A percentile compares a stretch with the other conserved stretches of the same genome.
Evolutionary conservation across 2,797 vertebrate species (phyloP).

Genomic region (Gymnothorax javanicus): DNA sequence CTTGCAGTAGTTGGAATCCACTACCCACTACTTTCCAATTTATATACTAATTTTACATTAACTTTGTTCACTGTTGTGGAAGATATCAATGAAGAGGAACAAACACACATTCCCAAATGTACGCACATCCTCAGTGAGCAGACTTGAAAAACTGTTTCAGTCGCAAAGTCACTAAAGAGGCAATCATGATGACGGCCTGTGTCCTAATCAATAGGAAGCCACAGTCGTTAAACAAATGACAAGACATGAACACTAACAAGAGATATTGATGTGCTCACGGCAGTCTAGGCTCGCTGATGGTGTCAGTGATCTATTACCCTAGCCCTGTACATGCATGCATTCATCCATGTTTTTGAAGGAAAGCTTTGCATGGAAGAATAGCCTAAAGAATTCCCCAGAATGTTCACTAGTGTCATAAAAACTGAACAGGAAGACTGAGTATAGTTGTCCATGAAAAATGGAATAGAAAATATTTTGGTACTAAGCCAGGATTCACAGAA

Average conservation of each 20-base stretch:
- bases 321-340: not conserved
- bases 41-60: not conserved
- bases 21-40: not conserved
- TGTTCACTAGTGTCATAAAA: not conserved
- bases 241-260: not conserved
- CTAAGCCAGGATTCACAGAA: too few species aligned
- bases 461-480: constrained; percentile 14
- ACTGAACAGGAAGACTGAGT: not conserved
- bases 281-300: not conserved
- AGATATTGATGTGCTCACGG: constrained; percentile 8
- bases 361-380: not conserved
- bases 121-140: not conserved
- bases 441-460: not conserved
- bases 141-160: not conserved
- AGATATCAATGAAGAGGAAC: not conserved
- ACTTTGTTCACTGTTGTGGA: constrained; percentile 1
- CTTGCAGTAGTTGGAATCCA: not conserved
- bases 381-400: not conserved
- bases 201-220: constrained; percentile 27
- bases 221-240: constrained; percentile 17
- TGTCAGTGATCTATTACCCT: not conserved
- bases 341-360: not conserved
- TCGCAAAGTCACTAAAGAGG: constrained; percentile 22
- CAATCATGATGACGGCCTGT: constrained; percentile 12
- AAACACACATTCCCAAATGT: not conserved